These are phyloP conservation scores for Strigops habroptila DNA, from an alignment of 2,113 vertebrate genomes.

Conservation along the genomic window DNA sequence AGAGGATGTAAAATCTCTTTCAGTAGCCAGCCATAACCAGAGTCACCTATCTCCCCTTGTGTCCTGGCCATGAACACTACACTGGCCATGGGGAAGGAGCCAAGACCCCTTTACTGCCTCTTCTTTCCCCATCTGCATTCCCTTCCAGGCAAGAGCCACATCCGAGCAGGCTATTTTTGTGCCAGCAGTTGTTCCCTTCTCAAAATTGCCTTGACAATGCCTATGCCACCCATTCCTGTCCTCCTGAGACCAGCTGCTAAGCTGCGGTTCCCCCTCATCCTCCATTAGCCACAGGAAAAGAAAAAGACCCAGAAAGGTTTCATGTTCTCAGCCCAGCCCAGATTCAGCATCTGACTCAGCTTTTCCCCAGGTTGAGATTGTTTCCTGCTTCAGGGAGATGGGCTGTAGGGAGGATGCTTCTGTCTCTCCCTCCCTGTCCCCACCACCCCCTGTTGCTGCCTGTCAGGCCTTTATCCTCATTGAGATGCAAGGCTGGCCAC, in stretches of 20 bases:
- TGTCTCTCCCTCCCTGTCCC: background rate
- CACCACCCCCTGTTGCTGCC: background rate
- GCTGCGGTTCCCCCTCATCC: background rate
- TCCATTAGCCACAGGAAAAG: background rate
- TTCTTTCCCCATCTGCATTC: background rate
- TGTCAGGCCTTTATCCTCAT: conserved; percentile 41
- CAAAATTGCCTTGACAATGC: background rate
- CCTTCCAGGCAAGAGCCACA: background rate
- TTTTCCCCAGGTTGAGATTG: background rate
- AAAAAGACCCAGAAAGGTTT: background rate
- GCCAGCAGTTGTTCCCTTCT: background rate
- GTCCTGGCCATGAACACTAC: background rate
- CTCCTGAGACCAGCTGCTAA: conserved; percentile 24
- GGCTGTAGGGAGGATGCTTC: background rate
- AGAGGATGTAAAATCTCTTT: background rate
- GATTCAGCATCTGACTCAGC: background rate
- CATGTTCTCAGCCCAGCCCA: background rate
- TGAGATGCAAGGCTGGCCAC: conserved; percentile 55
- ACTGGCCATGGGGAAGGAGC: background rate
- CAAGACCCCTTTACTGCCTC: background rate
- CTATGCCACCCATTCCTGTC: background rate
- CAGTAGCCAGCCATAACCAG: background rate
- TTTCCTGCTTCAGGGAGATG: background rate
- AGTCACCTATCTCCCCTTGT: background rate
- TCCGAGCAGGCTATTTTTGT: background rate